phyloP scores from a whole-genome alignment of 2,113 vertebrate species.

The Semnornis frantzii region DNA sequence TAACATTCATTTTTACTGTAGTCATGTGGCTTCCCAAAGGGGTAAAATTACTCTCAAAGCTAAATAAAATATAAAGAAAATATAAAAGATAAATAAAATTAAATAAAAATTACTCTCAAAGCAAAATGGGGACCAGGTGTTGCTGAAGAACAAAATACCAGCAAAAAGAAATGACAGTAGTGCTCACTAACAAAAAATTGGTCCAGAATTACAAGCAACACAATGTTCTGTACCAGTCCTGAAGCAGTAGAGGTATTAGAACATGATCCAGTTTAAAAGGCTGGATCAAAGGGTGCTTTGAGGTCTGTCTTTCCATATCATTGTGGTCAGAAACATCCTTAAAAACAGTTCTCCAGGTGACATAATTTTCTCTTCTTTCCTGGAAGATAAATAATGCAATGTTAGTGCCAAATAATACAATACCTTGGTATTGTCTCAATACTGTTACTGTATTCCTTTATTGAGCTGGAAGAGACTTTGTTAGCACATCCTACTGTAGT shows the following conservation, averaged over 20 bases:
- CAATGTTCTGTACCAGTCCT: background rate
- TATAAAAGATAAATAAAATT: no score
- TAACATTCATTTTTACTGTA: background rate
- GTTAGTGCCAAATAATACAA: background rate
- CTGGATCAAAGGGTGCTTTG: background rate
- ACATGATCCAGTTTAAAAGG: background rate
- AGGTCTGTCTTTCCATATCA: background rate
- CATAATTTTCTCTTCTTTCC: background rate
- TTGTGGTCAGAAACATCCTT: background rate
- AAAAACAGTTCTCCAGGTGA: background rate
- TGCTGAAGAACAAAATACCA: background rate
- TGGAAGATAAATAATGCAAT: slow-evolving; percentile 10
- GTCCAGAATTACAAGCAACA: background rate
- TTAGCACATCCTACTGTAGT: background rate
- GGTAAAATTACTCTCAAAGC: background rate
- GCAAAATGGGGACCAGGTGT: no score
- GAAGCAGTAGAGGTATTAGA: background rate
- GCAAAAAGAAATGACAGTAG: background rate
- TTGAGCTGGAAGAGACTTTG: background rate
- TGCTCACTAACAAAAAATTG: background rate
- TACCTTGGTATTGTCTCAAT: background rate
- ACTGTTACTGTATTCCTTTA: background rate
- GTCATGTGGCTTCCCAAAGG: background rate
- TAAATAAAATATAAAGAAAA: background rate
- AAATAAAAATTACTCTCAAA: no score